phyloP scores from a whole-genome alignment of 2,113 vertebrate genomes.

The Danionella cerebrum region DNA sequence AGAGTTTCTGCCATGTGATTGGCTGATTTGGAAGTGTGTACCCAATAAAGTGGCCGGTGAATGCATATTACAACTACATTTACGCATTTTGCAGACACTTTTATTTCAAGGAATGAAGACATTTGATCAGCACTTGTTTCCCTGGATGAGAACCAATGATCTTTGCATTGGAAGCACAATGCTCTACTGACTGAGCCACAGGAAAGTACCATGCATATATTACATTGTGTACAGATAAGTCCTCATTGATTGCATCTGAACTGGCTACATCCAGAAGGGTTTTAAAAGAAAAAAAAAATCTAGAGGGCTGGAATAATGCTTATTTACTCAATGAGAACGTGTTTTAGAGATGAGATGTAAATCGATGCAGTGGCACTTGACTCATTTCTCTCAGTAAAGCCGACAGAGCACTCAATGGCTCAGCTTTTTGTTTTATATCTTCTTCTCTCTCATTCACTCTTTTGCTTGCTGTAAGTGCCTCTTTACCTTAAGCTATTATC shows the following conservation, averaged over 20 bases:
- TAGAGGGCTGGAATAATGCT: constrained; percentile 49
- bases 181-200: no score
- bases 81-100: no score
- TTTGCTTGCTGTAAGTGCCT: constrained; percentile 5
- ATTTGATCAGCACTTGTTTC: no score
- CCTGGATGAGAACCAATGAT: no score
- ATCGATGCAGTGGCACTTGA: constrained; percentile 46
- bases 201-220: no score
- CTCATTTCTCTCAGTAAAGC: constrained; percentile 11
- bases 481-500: constrained; percentile 16
- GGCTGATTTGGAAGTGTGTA: no score
- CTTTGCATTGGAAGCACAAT: no score
- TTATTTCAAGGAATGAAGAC: no score
- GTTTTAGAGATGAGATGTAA: constrained; percentile 61
- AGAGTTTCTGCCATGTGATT: no score
- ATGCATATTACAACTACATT: no score
- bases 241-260: background rate
- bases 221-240: background rate
- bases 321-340: constrained; percentile 59
- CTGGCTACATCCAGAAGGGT: background rate
- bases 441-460: background rate
- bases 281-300: background rate
- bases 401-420: background rate
- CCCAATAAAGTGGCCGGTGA: no score
- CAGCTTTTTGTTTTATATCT: background rate